Percentiles rank a stretch among this genome's conserved stretches.
Evolutionary conservation across 2,113 vertebrate genomes (phyloP).

Genomic region (Gyps fulvus): DNA sequence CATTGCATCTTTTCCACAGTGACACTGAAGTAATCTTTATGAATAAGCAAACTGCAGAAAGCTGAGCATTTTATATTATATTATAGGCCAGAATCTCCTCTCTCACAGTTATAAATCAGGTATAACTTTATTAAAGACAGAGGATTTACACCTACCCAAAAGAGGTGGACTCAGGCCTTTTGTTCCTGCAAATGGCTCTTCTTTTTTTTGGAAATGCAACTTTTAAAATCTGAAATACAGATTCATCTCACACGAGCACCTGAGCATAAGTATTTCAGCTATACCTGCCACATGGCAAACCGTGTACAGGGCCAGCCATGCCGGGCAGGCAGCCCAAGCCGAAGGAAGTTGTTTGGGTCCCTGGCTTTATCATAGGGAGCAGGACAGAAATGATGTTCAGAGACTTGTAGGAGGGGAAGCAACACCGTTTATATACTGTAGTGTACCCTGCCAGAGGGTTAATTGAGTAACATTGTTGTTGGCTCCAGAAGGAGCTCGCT

Average conservation of each 20-base stretch:
- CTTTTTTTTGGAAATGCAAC: neutral
- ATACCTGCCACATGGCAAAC: neutral
- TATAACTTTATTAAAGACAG: slow-evolving; percentile 41
- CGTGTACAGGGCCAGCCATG: rapidly evolving
- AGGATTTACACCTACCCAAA: slow-evolving; percentile 24
- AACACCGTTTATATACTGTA: slow-evolving; percentile 6
- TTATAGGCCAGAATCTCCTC: slow-evolving; percentile 12
- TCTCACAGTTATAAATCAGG: slow-evolving; percentile 39
- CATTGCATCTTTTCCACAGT: slow-evolving; percentile 62
- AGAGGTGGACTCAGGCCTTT: slow-evolving; percentile 10
- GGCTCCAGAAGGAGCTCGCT: slow-evolving; percentile 63
- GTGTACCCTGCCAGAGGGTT: slow-evolving; percentile 66
- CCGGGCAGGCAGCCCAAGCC: neutral
- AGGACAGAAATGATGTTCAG: neutral
- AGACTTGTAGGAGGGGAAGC: slow-evolving; percentile 11
- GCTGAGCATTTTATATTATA: slow-evolving; percentile 38
- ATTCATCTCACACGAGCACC: rapidly evolving
- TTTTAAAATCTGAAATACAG: neutral
- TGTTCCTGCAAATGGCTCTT: neutral
- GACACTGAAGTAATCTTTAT: slow-evolving; percentile 71
- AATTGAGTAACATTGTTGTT: slow-evolving; percentile 62
- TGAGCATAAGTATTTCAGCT: neutral
- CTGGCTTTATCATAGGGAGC: neutral
- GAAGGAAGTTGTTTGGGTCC: neutral
- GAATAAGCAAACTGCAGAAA: slow-evolving; percentile 70